A percentile compares a stretch with the other conserved stretches of the same genome.
These are phyloP conservation scores for Polydrusus pterygomalis DNA, from an alignment of 2,888 invertebrate species.

Conservation along the genomic window DNA sequence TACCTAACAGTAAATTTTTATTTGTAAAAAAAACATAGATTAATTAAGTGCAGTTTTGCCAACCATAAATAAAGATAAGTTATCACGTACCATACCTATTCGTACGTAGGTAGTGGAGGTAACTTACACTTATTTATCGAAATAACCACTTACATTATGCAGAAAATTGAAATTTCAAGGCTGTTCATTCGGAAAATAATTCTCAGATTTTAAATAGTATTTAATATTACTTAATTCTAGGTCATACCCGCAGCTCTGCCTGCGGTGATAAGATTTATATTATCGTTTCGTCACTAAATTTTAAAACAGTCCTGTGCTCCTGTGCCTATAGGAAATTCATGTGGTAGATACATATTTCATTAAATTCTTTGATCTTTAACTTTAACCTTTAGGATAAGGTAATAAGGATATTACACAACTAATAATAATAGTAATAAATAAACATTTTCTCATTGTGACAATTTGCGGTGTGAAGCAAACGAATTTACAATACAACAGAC, in stretches of 20 bases:
- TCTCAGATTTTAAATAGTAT: conserved; percentile 7
- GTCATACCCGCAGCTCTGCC: not conserved
- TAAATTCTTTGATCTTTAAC: too few species aligned
- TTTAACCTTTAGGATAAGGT: too few species aligned
- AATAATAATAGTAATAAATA: not conserved
- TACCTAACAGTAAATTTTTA: too few species aligned
- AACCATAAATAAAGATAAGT: too few species aligned
- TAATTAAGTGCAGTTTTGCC: too few species aligned
- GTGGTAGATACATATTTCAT: too few species aligned
- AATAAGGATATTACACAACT: not conserved
- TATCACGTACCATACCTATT: too few species aligned
- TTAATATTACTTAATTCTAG: not conserved
- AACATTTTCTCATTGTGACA: not conserved
- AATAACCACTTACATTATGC: conserved; percentile 28
- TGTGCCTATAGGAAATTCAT: too few species aligned
- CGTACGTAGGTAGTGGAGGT: not conserved
- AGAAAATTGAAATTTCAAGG: conserved; percentile 22
- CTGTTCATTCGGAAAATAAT: conserved; percentile 12
- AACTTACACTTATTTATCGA: conserved; percentile 18
- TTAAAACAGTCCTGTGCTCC: too few species aligned
- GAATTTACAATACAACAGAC: not conserved
- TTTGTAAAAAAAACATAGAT: too few species aligned
- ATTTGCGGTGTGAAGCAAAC: not conserved
- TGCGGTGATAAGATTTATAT: too few species aligned
- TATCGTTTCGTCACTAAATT: too few species aligned